Percentiles rank a stretch among this genome's conserved stretches.
Conservation (phyloP, 2,797 vertebrate species). For the Lithobates sylvaticus region DNA sequence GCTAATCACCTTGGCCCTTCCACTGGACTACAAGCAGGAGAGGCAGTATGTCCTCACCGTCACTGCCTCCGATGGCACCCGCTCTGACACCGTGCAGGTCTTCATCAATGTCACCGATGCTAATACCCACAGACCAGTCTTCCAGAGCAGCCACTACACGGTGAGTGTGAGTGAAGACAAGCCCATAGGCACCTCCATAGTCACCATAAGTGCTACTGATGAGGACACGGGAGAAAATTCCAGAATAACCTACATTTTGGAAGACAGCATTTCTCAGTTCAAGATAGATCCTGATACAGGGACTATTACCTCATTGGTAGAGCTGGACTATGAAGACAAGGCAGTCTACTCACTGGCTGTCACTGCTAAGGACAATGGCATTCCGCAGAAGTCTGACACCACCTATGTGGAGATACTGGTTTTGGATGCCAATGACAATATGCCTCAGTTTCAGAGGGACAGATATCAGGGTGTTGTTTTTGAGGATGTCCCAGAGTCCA, state of each 20-base stretch:
- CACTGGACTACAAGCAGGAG: constrained; percentile 97
- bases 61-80: constrained; percentile 92
- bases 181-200: constrained; percentile 88
- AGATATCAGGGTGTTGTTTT: constrained; percentile 89
- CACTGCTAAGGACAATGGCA: constrained; percentile 93
- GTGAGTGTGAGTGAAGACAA: constrained; percentile 86
- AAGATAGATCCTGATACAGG: constrained; percentile 91
- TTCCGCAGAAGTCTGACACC: constrained; percentile 95
- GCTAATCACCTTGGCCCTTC: constrained; percentile 91
- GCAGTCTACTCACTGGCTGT: constrained; percentile 93
- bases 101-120: constrained; percentile 97
- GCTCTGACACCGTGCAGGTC: constrained; percentile 90
- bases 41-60: constrained; percentile 93
- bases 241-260: constrained; percentile 92
- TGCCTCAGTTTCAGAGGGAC: constrained; percentile 86
- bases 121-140: constrained; percentile 94
- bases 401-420: constrained; percentile 94
- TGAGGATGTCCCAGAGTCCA: constrained; percentile 88
- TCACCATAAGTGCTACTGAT: constrained; percentile 89
- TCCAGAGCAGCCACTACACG: constrained; percentile 93
- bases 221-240: constrained; percentile 97
- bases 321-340: constrained; percentile 94
- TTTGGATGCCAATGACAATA: constrained; percentile 92
- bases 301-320: constrained; percentile 89
- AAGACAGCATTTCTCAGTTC: constrained; percentile 94